Evolutionary conservation across 2,888 invertebrate species (phyloP), one percentile per base, ranked within the genome.

Genomic region (Himalopsyche kuldschensis): DNA sequence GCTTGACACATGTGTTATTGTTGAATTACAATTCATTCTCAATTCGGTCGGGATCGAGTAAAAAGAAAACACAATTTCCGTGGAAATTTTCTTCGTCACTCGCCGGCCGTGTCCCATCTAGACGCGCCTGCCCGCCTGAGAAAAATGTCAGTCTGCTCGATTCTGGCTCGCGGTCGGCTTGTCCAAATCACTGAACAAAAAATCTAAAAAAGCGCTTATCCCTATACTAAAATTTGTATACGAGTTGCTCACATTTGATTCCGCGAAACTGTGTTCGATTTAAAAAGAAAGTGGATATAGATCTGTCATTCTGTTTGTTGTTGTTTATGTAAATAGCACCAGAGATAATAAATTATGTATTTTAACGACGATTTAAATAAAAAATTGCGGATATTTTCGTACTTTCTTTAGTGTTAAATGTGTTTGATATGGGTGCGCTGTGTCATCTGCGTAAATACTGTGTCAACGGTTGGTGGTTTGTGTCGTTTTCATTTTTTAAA

Each of bases 401-500:
- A 31, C 8, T 30, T 75, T 30, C 27, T 32, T 24, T 27, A n/a
- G 27, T 20, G 35, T 31, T 24, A 15, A 27, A 69, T 69, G 69
- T 69, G 69, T 69, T 69, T 24, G 47, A 24, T 31, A 84, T 84
- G 84, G 84, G 84, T 55, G 82, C 84, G 32, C 41, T 82, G 79
- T 84, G 84, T 76, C 63, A 76, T n/a, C 41, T 81, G 76, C 84
- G 81, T 31, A 55, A 47, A 20, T 63, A 79, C 75, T 81, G 82
- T 24, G 20, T 75, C 20, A 30, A 82, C 35, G 81, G 84, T 84
- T 75, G 75, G 81, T 81, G 46, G 47, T 55, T 3, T 46, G 77
- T 77, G 30, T 77, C 27, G 31, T 77, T 77, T 77, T 41, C 31
- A 11, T 46, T 32, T 47, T 4, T 77, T 77, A 41, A 35, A 3